Percentiles rank a stretch among this genome's conserved stretches.
Evolutionary conservation across 1,140 invertebrate species (phyloP).

Genomic region (Trachelipus rathkii): DNA sequence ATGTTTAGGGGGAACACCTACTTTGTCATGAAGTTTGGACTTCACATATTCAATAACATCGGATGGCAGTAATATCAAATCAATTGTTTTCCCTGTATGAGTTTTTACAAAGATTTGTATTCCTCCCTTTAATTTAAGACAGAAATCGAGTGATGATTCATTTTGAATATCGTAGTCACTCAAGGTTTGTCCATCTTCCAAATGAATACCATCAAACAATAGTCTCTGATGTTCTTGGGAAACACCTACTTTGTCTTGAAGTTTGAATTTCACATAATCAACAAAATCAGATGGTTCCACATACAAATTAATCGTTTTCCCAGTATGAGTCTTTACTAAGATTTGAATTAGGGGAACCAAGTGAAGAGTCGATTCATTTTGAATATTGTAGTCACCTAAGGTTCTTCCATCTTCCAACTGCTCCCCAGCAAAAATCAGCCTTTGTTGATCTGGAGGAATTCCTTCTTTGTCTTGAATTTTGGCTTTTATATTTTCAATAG

Average conservation of each 20-base stretch:
- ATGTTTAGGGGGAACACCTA: too few species aligned
- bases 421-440: conserved; percentile 52
- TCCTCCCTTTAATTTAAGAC: too few species aligned
- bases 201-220: conserved; percentile 52
- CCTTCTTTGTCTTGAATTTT: conserved; percentile 81
- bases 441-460: conserved; percentile 55
- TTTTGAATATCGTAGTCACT: too few species aligned
- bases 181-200: too few species aligned
- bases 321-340: conserved; percentile 74
- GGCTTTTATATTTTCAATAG: conserved; percentile 90
- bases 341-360: conserved; percentile 88
- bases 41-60: too few species aligned
- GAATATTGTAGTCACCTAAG: too few species aligned
- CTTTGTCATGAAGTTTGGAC: too few species aligned
- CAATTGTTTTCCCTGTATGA: too few species aligned
- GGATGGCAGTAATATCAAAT: too few species aligned
- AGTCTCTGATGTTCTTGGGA: conserved; percentile 56
- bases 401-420: conserved; percentile 59
- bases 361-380: too few species aligned
- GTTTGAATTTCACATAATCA: conserved; percentile 70
- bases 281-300: conserved; percentile 73
- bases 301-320: conserved; percentile 58
- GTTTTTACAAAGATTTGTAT: too few species aligned
- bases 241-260: conserved; percentile 65
- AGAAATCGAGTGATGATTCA: too few species aligned